These are phyloP conservation scores for Stomorhina lunata DNA, from an alignment of 2,888 invertebrate genomes.

Conservation along the genomic window DNA sequence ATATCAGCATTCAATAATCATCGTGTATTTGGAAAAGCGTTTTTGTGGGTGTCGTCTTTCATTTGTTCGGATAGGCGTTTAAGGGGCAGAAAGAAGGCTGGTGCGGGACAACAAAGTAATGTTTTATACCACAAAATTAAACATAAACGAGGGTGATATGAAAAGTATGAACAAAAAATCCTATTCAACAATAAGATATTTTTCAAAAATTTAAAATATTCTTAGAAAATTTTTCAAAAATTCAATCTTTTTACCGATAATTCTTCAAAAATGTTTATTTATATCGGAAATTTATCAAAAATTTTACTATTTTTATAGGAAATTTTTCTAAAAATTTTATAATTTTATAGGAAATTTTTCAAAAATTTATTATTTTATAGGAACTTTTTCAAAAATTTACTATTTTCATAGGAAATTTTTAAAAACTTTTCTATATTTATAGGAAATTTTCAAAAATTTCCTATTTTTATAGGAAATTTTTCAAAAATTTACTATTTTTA, in stretches of 20 bases:
- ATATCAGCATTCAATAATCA: constrained; percentile 26
- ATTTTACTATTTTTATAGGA: no score
- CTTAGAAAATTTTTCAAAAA: not conserved
- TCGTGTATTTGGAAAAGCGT: constrained; percentile 13
- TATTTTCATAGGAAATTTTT: no score
- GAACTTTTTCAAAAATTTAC: no score
- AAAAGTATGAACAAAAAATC: not conserved
- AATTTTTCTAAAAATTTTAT: no score
- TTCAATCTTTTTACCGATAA: not conserved
- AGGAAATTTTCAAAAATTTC: no score
- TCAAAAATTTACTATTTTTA: no score
- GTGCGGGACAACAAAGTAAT: not conserved
- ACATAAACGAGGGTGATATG: not conserved
- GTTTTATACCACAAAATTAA: constrained; percentile 5
- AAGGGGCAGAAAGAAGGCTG: not conserved
- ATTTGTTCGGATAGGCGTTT: constrained; percentile 8
- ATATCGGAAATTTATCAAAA: no score
- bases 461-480: no score
- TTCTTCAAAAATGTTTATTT: no score
- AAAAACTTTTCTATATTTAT: no score
- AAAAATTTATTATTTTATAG: no score
- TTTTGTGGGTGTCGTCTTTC: not conserved
- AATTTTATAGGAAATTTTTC: no score
- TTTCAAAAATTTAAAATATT: not conserved
- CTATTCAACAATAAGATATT: not conserved